Evolutionary conservation across 2,888 invertebrate species (phyloP), one percentile per base, ranked within the genome.

Genomic region (Napeogenes sylphis): DNA sequence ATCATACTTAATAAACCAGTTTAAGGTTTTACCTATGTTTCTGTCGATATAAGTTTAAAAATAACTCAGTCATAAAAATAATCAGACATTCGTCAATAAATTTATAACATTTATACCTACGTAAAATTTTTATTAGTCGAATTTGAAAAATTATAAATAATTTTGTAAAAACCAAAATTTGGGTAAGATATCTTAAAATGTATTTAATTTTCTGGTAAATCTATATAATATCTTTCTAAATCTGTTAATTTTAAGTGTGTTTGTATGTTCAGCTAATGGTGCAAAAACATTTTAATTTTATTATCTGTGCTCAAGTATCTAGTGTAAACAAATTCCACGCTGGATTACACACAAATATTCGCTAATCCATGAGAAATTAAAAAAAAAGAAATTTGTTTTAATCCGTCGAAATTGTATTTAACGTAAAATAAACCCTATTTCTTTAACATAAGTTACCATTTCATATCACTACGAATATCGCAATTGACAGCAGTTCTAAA

Each of bases 321-420:
- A 59, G 62, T 56, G 57, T 63, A 68, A 68, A 68, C 63, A 62
- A 67, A 70, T 68, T 67, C 69, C 68, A 65, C 63, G 70, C 64
- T 67, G 68, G 66, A 70, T 70, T 70, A 65, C 59, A 66, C 61
- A 38, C 47, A 58, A 63, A 61, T 54, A 56, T 63, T 66, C 62
- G 57, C 59, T 65, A 69, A 68, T 69, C 65, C 66, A 53, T n/a
- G 46, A 55, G 54, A 60, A 67, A 21, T 56, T 38, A 60, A 63
- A 64, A 63, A 62, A 63, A 61, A 68, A 47, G 60, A 68, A 68
- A 66, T 64, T 63, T 68, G 64, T 56, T 58, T 56, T 69, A 71
- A 68, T 66, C 64, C 58, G 54, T 58, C 14, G 57, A 56, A 5
- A 30, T 21, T 12, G 2, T 4, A n/a, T 46, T 51, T 42, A 5